A percentile compares a stretch with the other conserved stretches of the same genome.
phyloP scores from a whole-genome alignment of 1,140 invertebrate genomes.

The Thaumetopoea pityocampa region DNA sequence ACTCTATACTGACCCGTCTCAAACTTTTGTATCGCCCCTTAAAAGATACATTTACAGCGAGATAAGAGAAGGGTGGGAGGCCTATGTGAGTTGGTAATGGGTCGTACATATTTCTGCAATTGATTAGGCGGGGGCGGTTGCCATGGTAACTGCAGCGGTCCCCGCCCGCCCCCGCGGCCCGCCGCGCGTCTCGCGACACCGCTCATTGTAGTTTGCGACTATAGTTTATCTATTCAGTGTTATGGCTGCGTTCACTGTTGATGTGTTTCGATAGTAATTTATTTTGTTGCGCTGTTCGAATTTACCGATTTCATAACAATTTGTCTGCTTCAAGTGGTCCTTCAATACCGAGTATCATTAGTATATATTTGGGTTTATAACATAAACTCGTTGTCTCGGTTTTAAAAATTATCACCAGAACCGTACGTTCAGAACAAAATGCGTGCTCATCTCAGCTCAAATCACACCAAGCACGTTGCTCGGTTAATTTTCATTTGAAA shows the following conservation, averaged over 20 bases:
- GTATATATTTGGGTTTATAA: too few species aligned
- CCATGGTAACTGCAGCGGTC: conserved; percentile 57
- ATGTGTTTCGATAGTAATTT: background rate
- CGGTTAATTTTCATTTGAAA: too few species aligned
- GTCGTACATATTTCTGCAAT: conserved; percentile 74
- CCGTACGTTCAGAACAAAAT: too few species aligned
- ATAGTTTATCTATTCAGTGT: too few species aligned
- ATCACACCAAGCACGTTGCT: too few species aligned
- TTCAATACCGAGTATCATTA: too few species aligned
- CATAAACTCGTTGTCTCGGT: too few species aligned
- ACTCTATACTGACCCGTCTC: conserved; percentile 26
- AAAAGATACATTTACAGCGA: background rate
- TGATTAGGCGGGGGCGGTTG: conserved; percentile 73
- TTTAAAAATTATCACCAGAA: too few species aligned
- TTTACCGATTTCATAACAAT: too few species aligned
- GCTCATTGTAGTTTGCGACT: conserved; percentile 35
- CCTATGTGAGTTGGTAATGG: conserved; percentile 42
- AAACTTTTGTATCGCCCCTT: conserved; percentile 21
- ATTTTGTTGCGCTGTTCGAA: too few species aligned
- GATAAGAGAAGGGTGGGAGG: conserved; percentile 18
- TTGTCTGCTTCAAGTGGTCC: too few species aligned
- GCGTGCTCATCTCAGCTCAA: too few species aligned
- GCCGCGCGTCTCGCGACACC: conserved; percentile 16
- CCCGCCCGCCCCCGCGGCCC: conserved; percentile 21
- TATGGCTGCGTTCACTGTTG: background rate